phyloP scores from a whole-genome alignment of 2,113 vertebrate genomes.

The Xerus inauris region DNA sequence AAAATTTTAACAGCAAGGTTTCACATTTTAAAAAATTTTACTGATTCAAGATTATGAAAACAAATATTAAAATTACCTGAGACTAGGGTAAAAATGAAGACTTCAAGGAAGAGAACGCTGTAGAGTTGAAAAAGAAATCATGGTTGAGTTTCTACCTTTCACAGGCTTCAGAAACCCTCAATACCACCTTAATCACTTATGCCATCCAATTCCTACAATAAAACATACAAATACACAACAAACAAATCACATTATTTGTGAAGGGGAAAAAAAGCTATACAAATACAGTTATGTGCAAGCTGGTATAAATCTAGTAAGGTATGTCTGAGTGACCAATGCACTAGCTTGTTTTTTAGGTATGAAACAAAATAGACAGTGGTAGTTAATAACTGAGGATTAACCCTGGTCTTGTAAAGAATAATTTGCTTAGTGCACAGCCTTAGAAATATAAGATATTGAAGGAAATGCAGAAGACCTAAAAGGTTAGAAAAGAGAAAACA shows the following conservation, averaged over 20 bases:
- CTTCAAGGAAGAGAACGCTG: conserved; percentile 81
- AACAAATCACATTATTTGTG: neutral
- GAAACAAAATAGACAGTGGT: neutral
- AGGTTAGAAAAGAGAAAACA: conserved; percentile 35
- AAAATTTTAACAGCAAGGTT: conserved; percentile 6
- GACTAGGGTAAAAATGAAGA: conserved; percentile 77
- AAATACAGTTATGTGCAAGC: conserved; percentile 19
- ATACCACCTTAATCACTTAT: conserved; percentile 71
- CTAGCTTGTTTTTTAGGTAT: neutral
- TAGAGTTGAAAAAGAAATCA: conserved; percentile 79
- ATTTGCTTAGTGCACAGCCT: conserved; percentile 32
- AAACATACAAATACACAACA: neutral
- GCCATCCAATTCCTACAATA: conserved; percentile 75
- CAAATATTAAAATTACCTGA: conserved; percentile 75
- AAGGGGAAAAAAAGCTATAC: neutral
- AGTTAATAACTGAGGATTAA: neutral
- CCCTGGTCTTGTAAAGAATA: neutral
- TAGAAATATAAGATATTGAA: neutral
- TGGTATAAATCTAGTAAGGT: neutral
- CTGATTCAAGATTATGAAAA: conserved; percentile 57
- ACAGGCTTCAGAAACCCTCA: conserved; percentile 67
- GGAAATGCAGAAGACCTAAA: conserved; percentile 33
- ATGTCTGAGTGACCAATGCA: neutral
- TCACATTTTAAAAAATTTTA: conserved; percentile 38
- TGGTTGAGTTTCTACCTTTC: conserved; percentile 79